Percentiles rank a stretch among this genome's conserved stretches.
phyloP scores from a whole-genome alignment of 1,140 invertebrate genomes.

The Gonatopus flavifemur region DNA sequence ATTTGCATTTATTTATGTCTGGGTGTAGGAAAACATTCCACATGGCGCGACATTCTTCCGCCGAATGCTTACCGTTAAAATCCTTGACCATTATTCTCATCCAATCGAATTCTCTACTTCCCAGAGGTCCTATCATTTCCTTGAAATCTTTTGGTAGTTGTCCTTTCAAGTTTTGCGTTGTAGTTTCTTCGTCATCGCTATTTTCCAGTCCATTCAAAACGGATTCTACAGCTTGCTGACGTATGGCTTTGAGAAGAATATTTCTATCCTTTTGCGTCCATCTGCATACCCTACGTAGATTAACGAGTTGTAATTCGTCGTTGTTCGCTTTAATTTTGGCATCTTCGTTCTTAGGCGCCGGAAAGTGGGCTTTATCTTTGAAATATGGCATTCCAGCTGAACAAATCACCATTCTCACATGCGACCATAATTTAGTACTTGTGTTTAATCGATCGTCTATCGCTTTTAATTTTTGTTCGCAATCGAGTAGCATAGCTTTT shows the following conservation, averaged over 20 bases:
- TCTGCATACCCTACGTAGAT: conserved; percentile 31
- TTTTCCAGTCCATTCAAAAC: conserved; percentile 3
- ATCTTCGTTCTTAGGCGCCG: conserved; percentile 47
- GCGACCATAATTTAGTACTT: background rate
- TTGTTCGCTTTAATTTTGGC: conserved; percentile 40
- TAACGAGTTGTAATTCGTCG: conserved; percentile 43
- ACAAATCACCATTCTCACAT: conserved; percentile 13
- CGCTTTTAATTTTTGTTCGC: conserved; percentile 24
- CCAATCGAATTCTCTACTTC: conserved; percentile 52
- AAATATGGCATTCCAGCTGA: conserved; percentile 55
- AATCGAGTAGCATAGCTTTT: conserved; percentile 28
- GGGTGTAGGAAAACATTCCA: conserved; percentile 72
- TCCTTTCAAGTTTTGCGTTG: background rate
- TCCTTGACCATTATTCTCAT: conserved; percentile 53
- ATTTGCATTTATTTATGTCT: conserved; percentile 63
- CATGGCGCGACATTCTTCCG: conserved; percentile 62
- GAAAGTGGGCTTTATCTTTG: conserved; percentile 47
- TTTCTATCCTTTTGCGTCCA: conserved; percentile 47
- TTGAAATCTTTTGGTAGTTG: conserved; percentile 27
- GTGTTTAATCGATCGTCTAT: conserved; percentile 18
- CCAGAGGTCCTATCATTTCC: conserved; percentile 34
- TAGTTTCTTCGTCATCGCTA: background rate
- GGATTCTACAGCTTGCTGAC: conserved; percentile 24
- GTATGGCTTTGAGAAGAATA: conserved; percentile 36
- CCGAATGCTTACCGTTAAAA: conserved; percentile 55